Base-by-base conservation (phyloP, 2,888 invertebrate species). In the Xestia sexstrigata region DNA sequence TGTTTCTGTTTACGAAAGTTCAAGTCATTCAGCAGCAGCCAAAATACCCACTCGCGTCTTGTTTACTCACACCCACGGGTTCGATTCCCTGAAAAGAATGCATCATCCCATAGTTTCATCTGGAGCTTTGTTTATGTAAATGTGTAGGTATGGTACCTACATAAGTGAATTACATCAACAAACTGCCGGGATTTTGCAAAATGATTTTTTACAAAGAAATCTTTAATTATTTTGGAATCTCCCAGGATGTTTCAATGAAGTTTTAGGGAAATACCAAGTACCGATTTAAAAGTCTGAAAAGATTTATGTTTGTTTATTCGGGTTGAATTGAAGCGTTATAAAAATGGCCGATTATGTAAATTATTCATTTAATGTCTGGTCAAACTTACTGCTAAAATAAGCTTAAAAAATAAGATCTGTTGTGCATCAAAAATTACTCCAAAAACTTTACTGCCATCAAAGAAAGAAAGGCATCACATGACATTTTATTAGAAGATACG, bases 21-120 rank as follows among this genome's bases (percentile, higher is more conserved):
- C 35, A 35, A 35, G 35, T 35, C 35, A 35, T 35, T 35, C 35
- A 35, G 35, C 35, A 35, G 35, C 35, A 35, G 35, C 35, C 35
- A 35, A 35, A 35, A 35, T 35, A 35, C 35, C 7, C 26, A 26
- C 26, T 58, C 35, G 26, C 6, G 45, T 7, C 13, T n/a, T 60
- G 20, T 30, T 15, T n/a, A 26, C 15, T 26, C 23, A 42, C 2
- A 39, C 23, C 0, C n/a, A n/a, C 5, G 6, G 11, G 9, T 78
- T 69, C 23, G 9, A 58, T 74, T 69, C 35, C 39, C 74, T 39
- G 78, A 65, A 79, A 52, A 58, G 13, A 35, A 49, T 45, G 42
- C 55, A 58, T 73, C 52, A 72, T 63, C 35, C 30, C 7, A 11
- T 42, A 78, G 65, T 58, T 1, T 11, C 6, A 15, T 39, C 55